Conservation (phyloP, 2,797 vertebrate species). For the Kryptopterus vitreolus region DNA sequence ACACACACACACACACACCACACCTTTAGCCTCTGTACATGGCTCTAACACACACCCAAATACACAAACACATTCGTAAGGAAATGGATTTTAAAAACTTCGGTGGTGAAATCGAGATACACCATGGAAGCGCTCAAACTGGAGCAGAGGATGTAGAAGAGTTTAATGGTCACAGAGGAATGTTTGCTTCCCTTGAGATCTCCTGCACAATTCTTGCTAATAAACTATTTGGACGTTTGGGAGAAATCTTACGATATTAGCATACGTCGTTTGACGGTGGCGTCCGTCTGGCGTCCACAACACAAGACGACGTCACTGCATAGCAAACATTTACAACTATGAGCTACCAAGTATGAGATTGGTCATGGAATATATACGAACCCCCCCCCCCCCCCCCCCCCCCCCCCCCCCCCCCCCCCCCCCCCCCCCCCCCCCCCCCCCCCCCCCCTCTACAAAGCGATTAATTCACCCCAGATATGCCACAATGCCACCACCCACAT, state of each 20-base stretch:
- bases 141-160: background rate
- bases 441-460: too few relatives aligned
- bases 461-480: too few relatives aligned
- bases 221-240: too few relatives aligned
- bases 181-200: background rate
- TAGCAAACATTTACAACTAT: background rate
- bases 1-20: constrained; percentile 22
- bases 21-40: constrained; percentile 21
- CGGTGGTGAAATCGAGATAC: background rate
- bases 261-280: too few relatives aligned
- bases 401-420: too few relatives aligned
- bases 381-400: too few relatives aligned
- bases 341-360: background rate
- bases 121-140: background rate
- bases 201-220: background rate
- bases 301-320: background rate
- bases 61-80: background rate
- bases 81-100: background rate
- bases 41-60: constrained; percentile 31
- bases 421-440: too few relatives aligned
- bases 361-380: background rate
- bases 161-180: background rate
- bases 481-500: too few relatives aligned
- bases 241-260: background rate
- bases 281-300: background rate